Percentiles rank a stretch among this genome's conserved stretches.
Conservation (phyloP, 2,888 invertebrate species). For the Andricus quercusramuli region DNA sequence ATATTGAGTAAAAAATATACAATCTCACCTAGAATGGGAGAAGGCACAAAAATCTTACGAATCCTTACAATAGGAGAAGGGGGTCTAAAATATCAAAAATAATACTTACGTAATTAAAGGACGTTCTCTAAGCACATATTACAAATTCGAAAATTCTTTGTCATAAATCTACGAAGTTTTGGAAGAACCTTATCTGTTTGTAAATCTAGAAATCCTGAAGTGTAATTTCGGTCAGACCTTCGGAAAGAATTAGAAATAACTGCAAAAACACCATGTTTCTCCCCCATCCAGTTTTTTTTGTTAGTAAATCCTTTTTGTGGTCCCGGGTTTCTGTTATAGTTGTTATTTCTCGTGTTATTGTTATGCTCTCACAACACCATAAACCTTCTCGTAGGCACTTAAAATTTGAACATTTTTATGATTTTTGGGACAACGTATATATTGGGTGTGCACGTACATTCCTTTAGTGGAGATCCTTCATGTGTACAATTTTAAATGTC, state of each 20-base stretch:
- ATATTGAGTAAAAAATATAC: too few relatives aligned
- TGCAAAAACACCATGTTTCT: background rate
- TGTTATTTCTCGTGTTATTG: too few relatives aligned
- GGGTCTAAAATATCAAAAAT: too few relatives aligned
- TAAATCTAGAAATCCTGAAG: background rate
- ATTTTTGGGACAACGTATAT: background rate
- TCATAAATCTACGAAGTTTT: background rate
- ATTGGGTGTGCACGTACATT: background rate
- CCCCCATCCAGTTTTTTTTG: background rate
- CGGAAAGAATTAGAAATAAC: background rate
- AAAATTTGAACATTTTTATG: background rate
- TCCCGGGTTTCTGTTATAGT: background rate
- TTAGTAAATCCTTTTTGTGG: background rate
- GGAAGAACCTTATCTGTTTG: background rate
- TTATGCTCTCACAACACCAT: background rate
- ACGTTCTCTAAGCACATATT: too few relatives aligned
- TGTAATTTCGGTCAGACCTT: background rate
- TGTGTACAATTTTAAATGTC: constrained; percentile 19
- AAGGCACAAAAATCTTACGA: too few relatives aligned
- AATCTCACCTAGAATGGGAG: too few relatives aligned
- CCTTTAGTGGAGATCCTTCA: background rate
- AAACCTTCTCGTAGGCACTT: background rate
- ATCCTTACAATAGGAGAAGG: too few relatives aligned
- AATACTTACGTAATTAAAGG: too few relatives aligned
- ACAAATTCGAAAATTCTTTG: too few relatives aligned